These are phyloP conservation scores for Drosophila fulvimacula DNA, from an alignment of 2,888 invertebrate genomes.

Conservation along the genomic window DNA sequence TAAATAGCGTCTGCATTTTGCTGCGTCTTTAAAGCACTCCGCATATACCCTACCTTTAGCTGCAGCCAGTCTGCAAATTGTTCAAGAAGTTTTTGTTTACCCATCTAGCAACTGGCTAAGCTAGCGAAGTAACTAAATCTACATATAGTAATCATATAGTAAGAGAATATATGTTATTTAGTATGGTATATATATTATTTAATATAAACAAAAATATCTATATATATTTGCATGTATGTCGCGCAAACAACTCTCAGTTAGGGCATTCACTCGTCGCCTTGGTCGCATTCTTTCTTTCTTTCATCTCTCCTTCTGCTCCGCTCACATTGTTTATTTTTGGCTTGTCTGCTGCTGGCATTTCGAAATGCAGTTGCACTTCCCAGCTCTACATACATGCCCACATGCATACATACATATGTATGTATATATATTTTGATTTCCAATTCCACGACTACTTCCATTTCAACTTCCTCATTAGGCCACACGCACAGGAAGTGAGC, in stretches of 20 bases:
- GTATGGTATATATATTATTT: neutral
- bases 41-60: neutral
- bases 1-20: constrained; percentile 39
- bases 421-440: constrained; percentile 8
- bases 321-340: constrained; percentile 33
- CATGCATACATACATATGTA: neutral
- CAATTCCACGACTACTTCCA: constrained; percentile 26
- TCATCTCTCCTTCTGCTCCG: neutral
- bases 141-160: neutral
- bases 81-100: neutral
- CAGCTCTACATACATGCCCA: constrained; percentile 2
- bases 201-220: neutral
- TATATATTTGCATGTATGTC: neutral
- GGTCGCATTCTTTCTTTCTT: neutral
- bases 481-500: constrained; percentile 74
- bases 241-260: neutral
- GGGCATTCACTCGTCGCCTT: constrained; percentile 10
- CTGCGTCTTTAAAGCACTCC: neutral
- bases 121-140: neutral
- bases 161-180: too few relatives aligned
- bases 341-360: constrained; percentile 42
- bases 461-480: constrained; percentile 73
- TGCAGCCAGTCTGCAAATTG: neutral
- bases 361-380: constrained; percentile 56
- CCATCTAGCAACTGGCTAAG: too few relatives aligned